Evolutionary conservation across 2,888 invertebrate species (phyloP), one percentile per base, ranked within the genome.

Genomic region (Epinotia ramella): DNA sequence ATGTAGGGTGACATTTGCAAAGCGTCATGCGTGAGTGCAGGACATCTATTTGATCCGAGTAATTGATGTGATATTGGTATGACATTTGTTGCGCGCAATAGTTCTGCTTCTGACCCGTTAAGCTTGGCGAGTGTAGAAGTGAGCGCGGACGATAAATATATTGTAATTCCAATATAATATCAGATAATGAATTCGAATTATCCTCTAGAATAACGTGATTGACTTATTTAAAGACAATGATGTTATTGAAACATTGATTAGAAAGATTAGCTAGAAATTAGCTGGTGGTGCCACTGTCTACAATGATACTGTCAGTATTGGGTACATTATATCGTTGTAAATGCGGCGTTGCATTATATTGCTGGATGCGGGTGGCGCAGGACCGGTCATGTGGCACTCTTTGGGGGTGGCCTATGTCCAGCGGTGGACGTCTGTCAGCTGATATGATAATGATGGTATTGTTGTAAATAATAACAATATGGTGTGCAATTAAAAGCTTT

Each of bases 1-100:
- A 76, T 73, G 73, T 69, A 16, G 76, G 76, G 73, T 76, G 76
- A 66, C 66, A 76, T 76, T 76, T 76, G 76, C 73, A 68, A 73
- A 71, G 59, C 64, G 63, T 73, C 68, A 60, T 66, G 64, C 56
- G 40, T 7, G 33, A 20, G 20, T 59, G 70, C 63, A 71, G 33
- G 66, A 66, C 16, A n/a, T n/a, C 46, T 28, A 16, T 65, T 65
- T 53, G 53, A n/a, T n/a, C 6, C 53, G n/a, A 53, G n/a, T 53
- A 53, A 53, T 16, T n/a, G 53, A 53, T 53, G n/a, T 53, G 53
- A 53, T 53, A 53, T 53, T 53, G n/a, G 53, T 6, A 53, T 53
- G 53, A 53, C 53, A 53, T 49, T 49, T 49, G 49, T 49, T 16
- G 16, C 49, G 5, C 13, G 16, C 49, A 16, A 16, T n/a, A 3